phyloP scores from a whole-genome alignment of 2,797 vertebrate species.

The Lagorchestes hirsutus region DNA sequence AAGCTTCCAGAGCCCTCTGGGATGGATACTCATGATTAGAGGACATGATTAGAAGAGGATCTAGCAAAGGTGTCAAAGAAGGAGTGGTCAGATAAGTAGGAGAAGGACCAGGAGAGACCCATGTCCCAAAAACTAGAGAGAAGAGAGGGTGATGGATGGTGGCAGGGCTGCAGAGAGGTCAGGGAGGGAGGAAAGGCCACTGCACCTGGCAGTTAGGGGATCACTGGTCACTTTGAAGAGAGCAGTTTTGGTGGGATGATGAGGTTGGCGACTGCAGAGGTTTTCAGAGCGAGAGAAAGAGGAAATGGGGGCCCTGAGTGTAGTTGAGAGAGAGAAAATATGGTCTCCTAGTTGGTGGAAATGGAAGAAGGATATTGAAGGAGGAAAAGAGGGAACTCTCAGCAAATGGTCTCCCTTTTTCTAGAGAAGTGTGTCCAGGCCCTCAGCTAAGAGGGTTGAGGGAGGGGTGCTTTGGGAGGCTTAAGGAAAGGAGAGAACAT shows the following conservation, averaged over 20 bases:
- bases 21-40: too few species aligned
- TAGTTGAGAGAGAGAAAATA: too few species aligned
- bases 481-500: not conserved
- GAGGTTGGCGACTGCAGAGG: not conserved
- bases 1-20: too few species aligned
- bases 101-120: too few species aligned
- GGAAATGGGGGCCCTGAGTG: not conserved
- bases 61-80: not conserved
- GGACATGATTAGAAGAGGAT: not conserved
- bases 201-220: too few species aligned
- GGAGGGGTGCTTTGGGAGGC: not conserved
- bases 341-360: too few species aligned
- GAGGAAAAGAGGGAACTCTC: not conserved
- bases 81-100: not conserved
- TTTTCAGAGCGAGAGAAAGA: not conserved
- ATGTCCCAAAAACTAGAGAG: not conserved
- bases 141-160: not conserved
- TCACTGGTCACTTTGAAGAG: not conserved
- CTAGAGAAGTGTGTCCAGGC: too few species aligned
- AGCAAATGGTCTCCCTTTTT: too few species aligned
- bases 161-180: not conserved
- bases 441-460: not conserved
- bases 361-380: too few species aligned
- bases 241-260: not conserved
- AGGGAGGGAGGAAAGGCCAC: not conserved